These are phyloP conservation scores for Tetragonisca angustula DNA, from an alignment of 2,888 invertebrate genomes.

Conservation along the genomic window DNA sequence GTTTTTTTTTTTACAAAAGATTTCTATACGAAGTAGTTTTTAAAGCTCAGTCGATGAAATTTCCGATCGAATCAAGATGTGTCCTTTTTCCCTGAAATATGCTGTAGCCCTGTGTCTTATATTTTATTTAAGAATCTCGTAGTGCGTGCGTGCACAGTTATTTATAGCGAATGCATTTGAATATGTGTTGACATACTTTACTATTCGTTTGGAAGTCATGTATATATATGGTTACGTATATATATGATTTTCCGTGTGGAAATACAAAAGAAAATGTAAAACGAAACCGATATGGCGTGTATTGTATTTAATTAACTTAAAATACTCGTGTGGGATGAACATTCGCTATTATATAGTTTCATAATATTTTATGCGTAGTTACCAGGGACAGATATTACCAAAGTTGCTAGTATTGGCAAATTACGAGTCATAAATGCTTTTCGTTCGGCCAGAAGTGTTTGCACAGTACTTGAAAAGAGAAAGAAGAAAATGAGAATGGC, in stretches of 20 bases:
- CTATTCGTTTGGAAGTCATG: conserved; percentile 8
- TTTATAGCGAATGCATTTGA: conserved; percentile 46
- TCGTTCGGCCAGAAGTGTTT: conserved; percentile 24
- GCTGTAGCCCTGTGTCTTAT: conserved; percentile 39
- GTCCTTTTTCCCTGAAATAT: conserved; percentile 25
- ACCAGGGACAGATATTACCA: conserved; percentile 54
- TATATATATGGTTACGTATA: conserved; percentile 5
- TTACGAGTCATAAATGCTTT: conserved; percentile 19
- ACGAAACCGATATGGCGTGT: conserved; percentile 22
- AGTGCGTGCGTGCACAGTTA: conserved; percentile 48
- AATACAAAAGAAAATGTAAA: neutral
- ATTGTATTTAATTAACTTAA: conserved; percentile 37
- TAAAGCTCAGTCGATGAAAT: conserved; percentile 19
- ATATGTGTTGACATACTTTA: conserved; percentile 40
- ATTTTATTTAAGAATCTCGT: conserved; percentile 67
- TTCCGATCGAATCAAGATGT: conserved; percentile 18
- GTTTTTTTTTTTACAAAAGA: neutral
- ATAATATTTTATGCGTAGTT: conserved; percentile 54
- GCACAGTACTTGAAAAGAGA: neutral
- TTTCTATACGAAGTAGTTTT: conserved; percentile 9
- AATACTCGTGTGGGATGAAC: conserved; percentile 44
- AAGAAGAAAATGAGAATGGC: conserved; percentile 1
- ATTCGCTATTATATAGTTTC: conserved; percentile 46
- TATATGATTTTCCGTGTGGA: conserved; percentile 24
- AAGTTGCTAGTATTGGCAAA: conserved; percentile 59